Conservation (phyloP, 2,888 invertebrate genomes). For the Torymus tubicola region DNA sequence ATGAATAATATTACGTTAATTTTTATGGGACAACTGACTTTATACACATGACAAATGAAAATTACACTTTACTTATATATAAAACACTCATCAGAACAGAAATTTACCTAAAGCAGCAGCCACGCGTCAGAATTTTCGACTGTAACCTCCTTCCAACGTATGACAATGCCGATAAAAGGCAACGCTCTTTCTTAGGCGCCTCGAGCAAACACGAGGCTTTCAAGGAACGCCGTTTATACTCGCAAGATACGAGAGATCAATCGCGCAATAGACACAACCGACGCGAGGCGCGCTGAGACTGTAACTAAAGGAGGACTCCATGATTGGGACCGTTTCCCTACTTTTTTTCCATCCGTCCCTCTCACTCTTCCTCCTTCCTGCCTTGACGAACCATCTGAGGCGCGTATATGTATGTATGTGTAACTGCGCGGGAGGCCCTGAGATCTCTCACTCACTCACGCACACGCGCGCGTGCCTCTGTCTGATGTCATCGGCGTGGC, state of each 20-base stretch:
- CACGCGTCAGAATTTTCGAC: background rate
- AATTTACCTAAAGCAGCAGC: too few species aligned
- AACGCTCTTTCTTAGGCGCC: background rate
- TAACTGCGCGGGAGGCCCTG: conserved; percentile 48
- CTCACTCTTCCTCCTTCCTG: conserved; percentile 29
- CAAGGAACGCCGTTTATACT: too few species aligned
- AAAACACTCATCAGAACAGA: too few species aligned
- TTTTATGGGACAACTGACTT: too few species aligned
- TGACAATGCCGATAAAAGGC: background rate
- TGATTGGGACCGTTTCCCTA: conserved; percentile 37
- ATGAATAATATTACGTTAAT: too few species aligned
- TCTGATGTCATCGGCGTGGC: conserved; percentile 38
- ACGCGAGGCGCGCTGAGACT: background rate
- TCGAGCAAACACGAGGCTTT: too few species aligned
- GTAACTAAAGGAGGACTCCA: conserved; percentile 32
- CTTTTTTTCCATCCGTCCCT: conserved; percentile 15
- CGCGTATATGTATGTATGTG: background rate
- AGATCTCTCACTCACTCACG: conserved; percentile 47
- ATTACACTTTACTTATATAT: too few species aligned
- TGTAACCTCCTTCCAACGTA: background rate
- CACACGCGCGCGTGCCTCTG: background rate
- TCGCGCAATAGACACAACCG: background rate
- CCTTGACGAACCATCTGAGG: conserved; percentile 20
- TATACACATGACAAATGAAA: too few species aligned
- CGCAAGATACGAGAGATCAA: background rate